Conservation (phyloP, 2,797 vertebrate genomes). For the Xyrichtys novacula region DNA sequence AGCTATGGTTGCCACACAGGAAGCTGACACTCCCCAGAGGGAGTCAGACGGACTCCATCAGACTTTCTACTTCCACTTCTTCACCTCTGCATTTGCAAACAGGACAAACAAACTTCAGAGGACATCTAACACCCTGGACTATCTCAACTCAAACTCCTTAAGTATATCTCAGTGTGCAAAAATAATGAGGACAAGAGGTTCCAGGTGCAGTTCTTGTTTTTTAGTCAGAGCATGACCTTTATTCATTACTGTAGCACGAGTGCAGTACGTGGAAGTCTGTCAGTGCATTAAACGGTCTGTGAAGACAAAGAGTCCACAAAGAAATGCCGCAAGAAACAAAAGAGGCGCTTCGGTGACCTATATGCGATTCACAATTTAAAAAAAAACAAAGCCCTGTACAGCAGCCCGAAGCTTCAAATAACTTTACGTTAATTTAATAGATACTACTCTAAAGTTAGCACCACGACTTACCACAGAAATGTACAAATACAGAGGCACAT, state of each 20-base stretch:
- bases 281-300: conserved; percentile 74
- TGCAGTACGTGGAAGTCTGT: conserved; percentile 63
- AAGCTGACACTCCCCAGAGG: conserved; percentile 29
- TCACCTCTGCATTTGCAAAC: conserved; percentile 12
- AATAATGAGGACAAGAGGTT: conserved; percentile 30
- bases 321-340: conserved; percentile 48
- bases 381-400: conserved; percentile 45
- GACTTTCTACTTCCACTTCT: conserved; percentile 42
- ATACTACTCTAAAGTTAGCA: conserved; percentile 64
- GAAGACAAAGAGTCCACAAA: conserved; percentile 37
- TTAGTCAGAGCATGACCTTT: conserved; percentile 68
- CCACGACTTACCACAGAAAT: conserved; percentile 59
- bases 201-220: conserved; percentile 35
- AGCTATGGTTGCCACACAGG: conserved; percentile 42
- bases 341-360: conserved; percentile 41
- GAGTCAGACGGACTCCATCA: conserved; percentile 2
- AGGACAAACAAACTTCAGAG: neutral
- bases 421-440: conserved; percentile 70
- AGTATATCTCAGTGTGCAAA: neutral
- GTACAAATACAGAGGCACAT: conserved; percentile 64
- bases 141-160: no score
- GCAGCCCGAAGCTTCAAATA: conserved; percentile 50
- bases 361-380: conserved; percentile 42
- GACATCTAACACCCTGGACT: no score
- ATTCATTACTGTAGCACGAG: conserved; percentile 71